Base-by-base conservation (phyloP, 1,140 invertebrate genomes). In the Pogonomyrmex barbatus region DNA sequence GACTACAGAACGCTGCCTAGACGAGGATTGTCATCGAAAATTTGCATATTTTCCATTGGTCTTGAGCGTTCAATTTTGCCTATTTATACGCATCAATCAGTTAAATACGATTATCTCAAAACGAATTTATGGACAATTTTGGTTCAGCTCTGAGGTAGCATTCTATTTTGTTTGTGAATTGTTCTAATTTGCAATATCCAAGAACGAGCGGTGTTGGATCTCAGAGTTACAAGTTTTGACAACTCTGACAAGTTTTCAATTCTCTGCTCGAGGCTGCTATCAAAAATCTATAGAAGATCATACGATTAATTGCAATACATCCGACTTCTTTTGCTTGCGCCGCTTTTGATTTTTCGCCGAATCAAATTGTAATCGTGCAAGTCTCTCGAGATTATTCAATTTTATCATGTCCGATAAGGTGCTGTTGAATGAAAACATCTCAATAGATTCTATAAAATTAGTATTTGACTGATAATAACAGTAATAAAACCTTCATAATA, bases 311-410 rank as follows among this genome's bases (percentile, higher is more conserved):
- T 14, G 24, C 50, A 17, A 52, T 79, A 52, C 8, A 24, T 63
- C 45, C 17, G 17, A 63, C 30, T 58, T 24, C 9, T 45, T 33
- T 24, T 36, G 17, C 39, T 47, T 39, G 4, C n/a, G n/a, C 17
- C 14, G 33, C 14, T 45, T 62, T 30, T 78, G 30, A 8, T 17
- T 77, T 62, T 62, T 77, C 56, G 24, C 2, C 39, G 9, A 65
- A 36, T 63, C 30, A 58, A 78, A 67, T 67, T 39, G 12, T 33
- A 62, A 62, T 79, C 17, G 39, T 30, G n/a, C 3, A 9, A 79
- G 24, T 39, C 17, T 30, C 1, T 6, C 4, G 33, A 52, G 47
- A 79, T 79, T 67, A 52, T 79, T 58, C 30, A 39, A 24, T 58
- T 76, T 58, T 58, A 58, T 52, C 10, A 4, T 14, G 6, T 5